These are phyloP conservation scores for Tautogolabrus adspersus DNA, from an alignment of 2,113 vertebrate genomes.

Conservation along the genomic window DNA sequence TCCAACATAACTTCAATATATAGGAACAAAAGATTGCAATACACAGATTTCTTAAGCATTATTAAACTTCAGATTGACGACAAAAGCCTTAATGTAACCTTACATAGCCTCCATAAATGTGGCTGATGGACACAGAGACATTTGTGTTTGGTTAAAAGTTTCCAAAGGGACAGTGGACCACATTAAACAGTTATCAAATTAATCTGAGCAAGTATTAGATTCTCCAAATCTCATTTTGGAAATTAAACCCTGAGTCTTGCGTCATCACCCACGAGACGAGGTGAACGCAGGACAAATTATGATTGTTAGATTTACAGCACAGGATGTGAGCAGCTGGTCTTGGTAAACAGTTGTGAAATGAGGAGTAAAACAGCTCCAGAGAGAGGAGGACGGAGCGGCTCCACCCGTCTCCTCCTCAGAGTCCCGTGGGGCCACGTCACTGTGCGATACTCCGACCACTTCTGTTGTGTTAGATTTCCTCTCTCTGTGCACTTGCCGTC, in stretches of 20 bases:
- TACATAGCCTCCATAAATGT: no score
- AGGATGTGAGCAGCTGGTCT: slow-evolving; percentile 22
- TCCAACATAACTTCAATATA: no score
- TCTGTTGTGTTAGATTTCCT: background rate
- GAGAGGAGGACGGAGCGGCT: slow-evolving; percentile 3
- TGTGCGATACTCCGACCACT: slow-evolving; percentile 15
- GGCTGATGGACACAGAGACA: background rate
- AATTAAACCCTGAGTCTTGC: slow-evolving; percentile 4
- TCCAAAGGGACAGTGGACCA: background rate
- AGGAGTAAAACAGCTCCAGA: slow-evolving; percentile 6
- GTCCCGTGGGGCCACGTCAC: slow-evolving; percentile 44
- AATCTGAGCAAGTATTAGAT: background rate
- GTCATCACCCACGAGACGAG: slow-evolving; percentile 18
- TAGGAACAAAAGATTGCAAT: no score
- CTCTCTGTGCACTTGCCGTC: slow-evolving; percentile 33
- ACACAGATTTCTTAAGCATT: no score
- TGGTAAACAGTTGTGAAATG: slow-evolving; percentile 2
- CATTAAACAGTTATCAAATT: background rate
- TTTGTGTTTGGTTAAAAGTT: background rate
- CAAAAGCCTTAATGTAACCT: no score
- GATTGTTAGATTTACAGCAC: background rate
- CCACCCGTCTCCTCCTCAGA: slow-evolving; percentile 22
- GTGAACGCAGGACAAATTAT: slow-evolving; percentile 16
- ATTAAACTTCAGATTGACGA: no score
- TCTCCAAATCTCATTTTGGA: slow-evolving; percentile 17